A percentile compares a stretch with the other conserved stretches of the same genome.
Conservation (phyloP, 2,113 vertebrate species). For the Cricetomys ansorgei region DNA sequence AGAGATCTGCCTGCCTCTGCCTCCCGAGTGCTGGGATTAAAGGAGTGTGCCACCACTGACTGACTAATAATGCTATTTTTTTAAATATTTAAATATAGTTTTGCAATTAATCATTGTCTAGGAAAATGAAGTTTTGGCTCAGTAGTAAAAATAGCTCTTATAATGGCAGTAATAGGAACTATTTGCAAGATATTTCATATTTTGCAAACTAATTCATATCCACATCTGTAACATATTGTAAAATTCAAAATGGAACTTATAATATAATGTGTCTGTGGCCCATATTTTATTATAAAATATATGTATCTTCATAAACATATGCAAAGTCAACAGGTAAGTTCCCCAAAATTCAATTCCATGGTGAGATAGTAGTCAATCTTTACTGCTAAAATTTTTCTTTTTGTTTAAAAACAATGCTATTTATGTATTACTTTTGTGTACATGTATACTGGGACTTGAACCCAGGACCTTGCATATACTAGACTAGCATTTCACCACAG, state of each 20-base stretch:
- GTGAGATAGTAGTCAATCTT: slow-evolving; percentile 6
- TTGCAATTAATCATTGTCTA: slow-evolving; percentile 8
- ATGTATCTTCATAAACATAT: not conserved
- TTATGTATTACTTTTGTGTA: not conserved
- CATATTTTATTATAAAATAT: slow-evolving; percentile 50
- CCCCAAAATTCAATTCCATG: not conserved
- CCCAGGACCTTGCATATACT: not conserved
- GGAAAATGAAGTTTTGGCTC: slow-evolving; percentile 8
- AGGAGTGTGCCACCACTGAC: too few species aligned
- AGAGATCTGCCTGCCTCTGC: too few species aligned
- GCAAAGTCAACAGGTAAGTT: not conserved
- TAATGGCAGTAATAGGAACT: not conserved
- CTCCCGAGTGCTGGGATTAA: too few species aligned
- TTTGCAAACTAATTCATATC: slow-evolving; percentile 3
- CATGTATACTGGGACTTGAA: not conserved
- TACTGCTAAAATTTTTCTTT: not conserved
- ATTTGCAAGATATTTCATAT: not conserved
- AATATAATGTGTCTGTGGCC: not conserved
- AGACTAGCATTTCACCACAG: not conserved
- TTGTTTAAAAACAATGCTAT: not conserved
- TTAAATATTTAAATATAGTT: slow-evolving; percentile 3
- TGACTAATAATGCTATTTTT: too few species aligned
- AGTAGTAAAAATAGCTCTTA: slow-evolving; percentile 21
- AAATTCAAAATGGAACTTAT: slow-evolving; percentile 45
- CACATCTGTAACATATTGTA: not conserved